Evolutionary conservation across 2,113 vertebrate genomes (phyloP), one percentile per base, ranked within the genome.

Genomic region (Shinisaurus crocodilurus): DNA sequence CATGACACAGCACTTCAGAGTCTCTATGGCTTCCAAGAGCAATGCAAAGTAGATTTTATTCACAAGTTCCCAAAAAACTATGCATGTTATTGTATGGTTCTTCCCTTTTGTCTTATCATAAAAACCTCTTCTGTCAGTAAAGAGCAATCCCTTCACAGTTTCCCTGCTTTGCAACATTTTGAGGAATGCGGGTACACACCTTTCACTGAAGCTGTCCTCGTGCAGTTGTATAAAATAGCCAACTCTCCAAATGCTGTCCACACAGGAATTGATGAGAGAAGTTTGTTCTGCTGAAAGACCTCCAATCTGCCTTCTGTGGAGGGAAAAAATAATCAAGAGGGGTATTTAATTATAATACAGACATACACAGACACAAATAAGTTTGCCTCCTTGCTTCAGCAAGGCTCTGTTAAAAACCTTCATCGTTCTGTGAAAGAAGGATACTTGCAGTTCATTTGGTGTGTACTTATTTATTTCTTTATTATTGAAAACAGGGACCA

Each of bases 241-340:
- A 99, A 92, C 92, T 99, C 99, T 69, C 99, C 99, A 96, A 99
- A 99, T 0, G 98, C 98, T 7, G 98, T 99, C 98, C 98, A 98
- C 82, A 97, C 97, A 1, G 97, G 92, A 54, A 99, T 98, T 0
- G 97, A 98, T 0, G 98, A 98, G 27, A 99, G 97, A 40, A 98
- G 96, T 88, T 98, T 98, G 95, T 96, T 98, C 43, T 99, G 97
- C 90, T 99, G 99, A 91, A 98, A 98, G 91, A 99, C 98, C 20
- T 99, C 98, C 92, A 99, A 95, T 90, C 95, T 98, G 69, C 98
- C 98, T 90, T 99, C 98, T 99, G 95, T n/a, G n/a, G 34, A 27
- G 34, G 32, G 9, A 60, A 94, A 92, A 92, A 95, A 75, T 7
- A 75, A 86, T 6, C 65, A 69, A 92, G 10, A 84, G 86, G 32